Evolutionary conservation across 1,140 invertebrate species (phyloP).

Genomic region (Atta cephalotes): DNA sequence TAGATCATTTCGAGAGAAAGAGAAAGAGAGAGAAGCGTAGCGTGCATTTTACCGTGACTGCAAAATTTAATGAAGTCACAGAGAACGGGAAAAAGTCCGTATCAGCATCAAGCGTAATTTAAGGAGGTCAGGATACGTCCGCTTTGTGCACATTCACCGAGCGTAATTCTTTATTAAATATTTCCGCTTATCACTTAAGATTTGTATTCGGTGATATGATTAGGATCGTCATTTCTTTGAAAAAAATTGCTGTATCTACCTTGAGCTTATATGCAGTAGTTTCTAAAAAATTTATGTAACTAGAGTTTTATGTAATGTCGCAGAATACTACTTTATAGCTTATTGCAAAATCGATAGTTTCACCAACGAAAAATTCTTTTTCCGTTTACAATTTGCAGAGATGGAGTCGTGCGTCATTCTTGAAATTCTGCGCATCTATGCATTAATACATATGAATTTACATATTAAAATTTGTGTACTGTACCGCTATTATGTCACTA

Average conservation of each 20-base stretch:
- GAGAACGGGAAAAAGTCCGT: constrained; percentile 57
- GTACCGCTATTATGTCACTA: not conserved
- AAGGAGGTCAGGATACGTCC: constrained; percentile 36
- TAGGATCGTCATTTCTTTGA: not conserved
- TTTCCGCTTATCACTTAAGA: constrained; percentile 36
- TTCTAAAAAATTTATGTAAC: constrained; percentile 20
- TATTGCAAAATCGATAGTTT: constrained; percentile 40
- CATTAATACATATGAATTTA: constrained; percentile 24
- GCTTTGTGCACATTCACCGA: constrained; percentile 39
- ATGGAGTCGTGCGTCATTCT: not conserved
- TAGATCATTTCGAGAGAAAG: not conserved
- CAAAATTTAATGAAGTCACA: constrained; percentile 64
- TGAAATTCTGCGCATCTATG: not conserved
- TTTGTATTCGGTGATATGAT: not conserved
- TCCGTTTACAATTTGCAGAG: constrained; percentile 18
- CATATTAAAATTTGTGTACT: not conserved
- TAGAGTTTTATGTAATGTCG: not conserved
- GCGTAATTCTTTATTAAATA: constrained; percentile 60
- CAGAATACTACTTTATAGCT: constrained; percentile 32
- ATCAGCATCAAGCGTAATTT: constrained; percentile 59
- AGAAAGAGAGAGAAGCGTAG: constrained; percentile 15
- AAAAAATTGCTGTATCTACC: not conserved
- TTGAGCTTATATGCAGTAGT: not conserved
- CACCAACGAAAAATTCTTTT: constrained; percentile 20
- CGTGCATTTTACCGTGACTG: constrained; percentile 57